phyloP scores from a whole-genome alignment of 2,888 invertebrate species.

The Acleris sparsana region DNA sequence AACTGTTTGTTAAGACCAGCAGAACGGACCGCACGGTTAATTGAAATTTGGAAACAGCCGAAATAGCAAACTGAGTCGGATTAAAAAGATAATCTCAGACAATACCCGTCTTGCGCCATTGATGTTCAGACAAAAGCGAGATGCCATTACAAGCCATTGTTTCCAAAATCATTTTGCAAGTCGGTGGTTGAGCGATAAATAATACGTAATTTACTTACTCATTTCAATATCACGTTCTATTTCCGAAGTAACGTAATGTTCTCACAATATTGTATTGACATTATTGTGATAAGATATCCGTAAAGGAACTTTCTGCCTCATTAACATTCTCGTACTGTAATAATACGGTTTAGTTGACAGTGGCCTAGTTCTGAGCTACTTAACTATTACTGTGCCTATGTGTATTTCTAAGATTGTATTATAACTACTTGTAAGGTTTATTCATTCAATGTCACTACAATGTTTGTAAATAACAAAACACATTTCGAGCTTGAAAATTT shows the following conservation, averaged over 20 bases:
- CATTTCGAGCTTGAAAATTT: no score
- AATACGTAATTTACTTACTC: constrained; percentile 42
- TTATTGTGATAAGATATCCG: constrained; percentile 35
- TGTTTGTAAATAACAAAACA: no score
- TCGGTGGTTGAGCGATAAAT: constrained; percentile 57
- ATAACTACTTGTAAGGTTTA: no score
- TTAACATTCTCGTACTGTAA: constrained; percentile 28
- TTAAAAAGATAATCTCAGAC: constrained; percentile 63
- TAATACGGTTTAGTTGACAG: constrained; percentile 28
- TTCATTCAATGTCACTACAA: no score
- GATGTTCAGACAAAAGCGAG: constrained; percentile 65
- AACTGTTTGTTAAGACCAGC: constrained; percentile 5
- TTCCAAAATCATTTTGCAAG: constrained; percentile 67
- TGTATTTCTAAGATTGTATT: no score
- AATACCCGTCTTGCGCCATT: constrained; percentile 67
- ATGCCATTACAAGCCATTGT: constrained; percentile 75
- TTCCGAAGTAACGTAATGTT: constrained; percentile 35
- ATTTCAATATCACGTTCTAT: constrained; percentile 47
- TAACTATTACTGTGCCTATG: no score
- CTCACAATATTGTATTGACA: constrained; percentile 38
- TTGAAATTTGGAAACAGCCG: constrained; percentile 46
- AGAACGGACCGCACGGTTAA: constrained; percentile 25
- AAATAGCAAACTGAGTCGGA: constrained; percentile 47
- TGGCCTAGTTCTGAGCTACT: constrained; percentile 21
- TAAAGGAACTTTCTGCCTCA: constrained; percentile 15